These are phyloP conservation scores for Pterocles gutturalis DNA, from an alignment of 2,113 vertebrate species.

Conservation along the genomic window DNA sequence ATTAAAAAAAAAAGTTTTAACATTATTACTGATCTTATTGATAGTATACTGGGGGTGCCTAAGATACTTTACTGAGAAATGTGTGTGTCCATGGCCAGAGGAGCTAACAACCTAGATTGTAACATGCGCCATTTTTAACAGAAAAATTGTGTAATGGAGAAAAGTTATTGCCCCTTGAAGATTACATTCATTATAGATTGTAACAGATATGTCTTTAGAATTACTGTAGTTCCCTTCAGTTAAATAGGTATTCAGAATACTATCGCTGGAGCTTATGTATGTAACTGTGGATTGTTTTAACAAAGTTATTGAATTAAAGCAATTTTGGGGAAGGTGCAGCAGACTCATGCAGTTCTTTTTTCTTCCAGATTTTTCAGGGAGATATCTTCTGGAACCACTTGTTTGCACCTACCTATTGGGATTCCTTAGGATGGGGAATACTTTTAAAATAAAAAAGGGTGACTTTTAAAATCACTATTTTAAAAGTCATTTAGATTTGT, in stretches of 20 bases:
- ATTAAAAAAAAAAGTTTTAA: conserved; percentile 26
- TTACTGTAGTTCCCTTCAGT: neutral
- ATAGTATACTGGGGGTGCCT: neutral
- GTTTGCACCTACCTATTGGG: neutral
- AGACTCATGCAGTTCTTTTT: neutral
- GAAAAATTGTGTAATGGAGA: conserved; percentile 67
- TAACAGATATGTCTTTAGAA: conserved; percentile 17
- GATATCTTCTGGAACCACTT: neutral
- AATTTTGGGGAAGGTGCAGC: neutral
- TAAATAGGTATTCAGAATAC: neutral
- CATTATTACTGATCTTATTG: neutral
- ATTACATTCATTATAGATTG: conserved; percentile 46
- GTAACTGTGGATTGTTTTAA: neutral
- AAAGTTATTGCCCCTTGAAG: conserved; percentile 63
- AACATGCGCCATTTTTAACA: conserved; percentile 18
- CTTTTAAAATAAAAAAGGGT: neutral
- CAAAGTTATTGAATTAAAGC: neutral
- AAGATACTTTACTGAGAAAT: neutral
- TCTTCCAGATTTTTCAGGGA: neutral
- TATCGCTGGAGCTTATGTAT: neutral
- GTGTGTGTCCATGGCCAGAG: neutral
- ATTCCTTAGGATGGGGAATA: neutral
- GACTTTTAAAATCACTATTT: neutral
- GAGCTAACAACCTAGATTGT: conserved; percentile 1
- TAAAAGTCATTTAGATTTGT: neutral